Conservation (phyloP, 1,140 invertebrate species). For the Charaxes varanes region DNA sequence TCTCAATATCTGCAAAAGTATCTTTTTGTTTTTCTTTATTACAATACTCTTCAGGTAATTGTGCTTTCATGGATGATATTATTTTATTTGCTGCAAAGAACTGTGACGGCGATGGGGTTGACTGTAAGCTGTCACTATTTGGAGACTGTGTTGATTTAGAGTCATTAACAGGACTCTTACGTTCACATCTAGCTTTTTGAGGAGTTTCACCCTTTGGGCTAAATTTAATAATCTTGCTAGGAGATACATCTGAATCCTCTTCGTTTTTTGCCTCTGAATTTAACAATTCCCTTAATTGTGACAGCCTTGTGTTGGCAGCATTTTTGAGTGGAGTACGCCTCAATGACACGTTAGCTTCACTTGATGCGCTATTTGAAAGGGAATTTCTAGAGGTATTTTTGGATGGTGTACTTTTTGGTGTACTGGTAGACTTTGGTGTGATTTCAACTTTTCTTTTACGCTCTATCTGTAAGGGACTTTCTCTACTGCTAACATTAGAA, state of each 20-base stretch:
- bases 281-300: constrained; percentile 35
- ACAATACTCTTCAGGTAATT: constrained; percentile 53
- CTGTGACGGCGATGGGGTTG: constrained; percentile 53
- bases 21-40: constrained; percentile 52
- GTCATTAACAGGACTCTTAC: constrained; percentile 44
- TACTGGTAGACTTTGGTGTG: constrained; percentile 11
- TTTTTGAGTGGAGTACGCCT: constrained; percentile 27
- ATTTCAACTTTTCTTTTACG: constrained; percentile 2
- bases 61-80: constrained; percentile 64
- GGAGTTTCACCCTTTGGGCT: constrained; percentile 32
- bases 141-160: constrained; percentile 44
- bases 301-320: constrained; percentile 42
- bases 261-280: constrained; percentile 32
- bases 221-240: constrained; percentile 23
- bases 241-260: constrained; percentile 19
- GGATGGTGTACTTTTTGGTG: constrained; percentile 14
- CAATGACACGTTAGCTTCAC: constrained; percentile 8
- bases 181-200: constrained; percentile 24
- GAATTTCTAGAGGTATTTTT: constrained; percentile 7
- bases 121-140: constrained; percentile 46
- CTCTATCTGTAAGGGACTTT: constrained; percentile 3
- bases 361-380: constrained; percentile 6
- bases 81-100: constrained; percentile 66
- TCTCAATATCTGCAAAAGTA: constrained; percentile 62
- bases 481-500: background rate